A percentile compares a stretch with the other conserved stretches of the same genome.
These are phyloP conservation scores for Holothuria glaberrima DNA, from an alignment of 35 echinoderm and acorn worm species.

Conservation along the genomic window DNA sequence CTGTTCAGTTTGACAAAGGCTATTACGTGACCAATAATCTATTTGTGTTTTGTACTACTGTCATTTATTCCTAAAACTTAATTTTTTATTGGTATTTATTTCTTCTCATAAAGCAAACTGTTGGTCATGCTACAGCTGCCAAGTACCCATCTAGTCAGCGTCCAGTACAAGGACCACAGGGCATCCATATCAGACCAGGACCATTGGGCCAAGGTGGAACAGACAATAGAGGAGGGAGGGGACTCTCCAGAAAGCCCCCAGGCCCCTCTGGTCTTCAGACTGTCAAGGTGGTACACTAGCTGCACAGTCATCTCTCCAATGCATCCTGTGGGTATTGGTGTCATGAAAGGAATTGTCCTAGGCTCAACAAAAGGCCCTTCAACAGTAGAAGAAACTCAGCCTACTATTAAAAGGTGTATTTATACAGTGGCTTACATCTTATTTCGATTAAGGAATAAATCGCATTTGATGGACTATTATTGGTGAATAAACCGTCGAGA, in stretches of 20 bases:
- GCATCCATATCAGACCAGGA: conserved; percentile 28
- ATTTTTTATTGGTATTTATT: neutral
- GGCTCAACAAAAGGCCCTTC: too few species aligned
- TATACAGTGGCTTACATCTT: too few species aligned
- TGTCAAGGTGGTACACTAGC: conserved; percentile 88
- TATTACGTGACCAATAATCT: too few species aligned
- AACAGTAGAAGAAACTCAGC: too few species aligned
- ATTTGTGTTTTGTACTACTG: neutral
- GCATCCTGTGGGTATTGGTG: too few species aligned
- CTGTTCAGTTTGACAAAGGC: too few species aligned
- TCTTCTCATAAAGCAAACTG: conserved; percentile 76
- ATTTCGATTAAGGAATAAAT: too few species aligned
- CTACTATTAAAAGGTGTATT: too few species aligned
- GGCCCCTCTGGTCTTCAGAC: conserved; percentile 62
- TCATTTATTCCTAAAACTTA: neutral
- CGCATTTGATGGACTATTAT: too few species aligned
- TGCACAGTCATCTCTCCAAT: neutral
- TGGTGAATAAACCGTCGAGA: too few species aligned
- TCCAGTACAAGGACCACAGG: conserved; percentile 38
- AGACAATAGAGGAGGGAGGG: conserved; percentile 49
- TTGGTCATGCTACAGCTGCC: conserved; percentile 87
- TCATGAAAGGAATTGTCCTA: too few species aligned
- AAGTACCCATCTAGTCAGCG: conserved; percentile 60
- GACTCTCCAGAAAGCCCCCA: neutral
- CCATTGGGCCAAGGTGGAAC: conserved; percentile 39